phyloP scores from a whole-genome alignment of 2,888 invertebrate genomes.

The Platycheirus albimanus region DNA sequence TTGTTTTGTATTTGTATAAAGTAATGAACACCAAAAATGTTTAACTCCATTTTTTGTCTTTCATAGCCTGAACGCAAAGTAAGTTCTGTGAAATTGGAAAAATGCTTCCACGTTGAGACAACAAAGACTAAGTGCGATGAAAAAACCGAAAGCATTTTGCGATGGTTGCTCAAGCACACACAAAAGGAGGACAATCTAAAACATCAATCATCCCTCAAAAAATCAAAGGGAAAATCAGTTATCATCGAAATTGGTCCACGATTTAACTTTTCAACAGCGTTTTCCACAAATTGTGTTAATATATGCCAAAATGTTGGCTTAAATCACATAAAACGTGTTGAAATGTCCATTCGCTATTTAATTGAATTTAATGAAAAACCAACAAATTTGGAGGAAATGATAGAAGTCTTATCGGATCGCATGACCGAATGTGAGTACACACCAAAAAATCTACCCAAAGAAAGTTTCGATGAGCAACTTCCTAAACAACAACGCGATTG shows the following conservation, averaged over 20 bases:
- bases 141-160: conserved; percentile 86
- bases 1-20: no score
- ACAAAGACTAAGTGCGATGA: conserved; percentile 82
- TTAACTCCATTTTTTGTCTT: not conserved
- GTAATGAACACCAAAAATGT: no score
- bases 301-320: conserved; percentile 94
- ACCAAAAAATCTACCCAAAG: conserved; percentile 85
- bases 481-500: conserved; percentile 89
- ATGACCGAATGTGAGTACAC: conserved; percentile 97
- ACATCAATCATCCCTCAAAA: conserved; percentile 69
- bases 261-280: conserved; percentile 97
- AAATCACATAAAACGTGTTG: conserved; percentile 89
- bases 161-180: conserved; percentile 91
- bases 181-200: conserved; percentile 85
- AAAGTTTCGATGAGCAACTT: conserved; percentile 87
- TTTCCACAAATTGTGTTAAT: conserved; percentile 97
- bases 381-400: conserved; percentile 77
- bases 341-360: conserved; percentile 91
- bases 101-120: conserved; percentile 91
- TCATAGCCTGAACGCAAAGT: conserved; percentile 42
- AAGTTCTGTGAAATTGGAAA: conserved; percentile 83
- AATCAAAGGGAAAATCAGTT: conserved; percentile 80
- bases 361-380: conserved; percentile 83
- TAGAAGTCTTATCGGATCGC: conserved; percentile 90
- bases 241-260: conserved; percentile 96